A percentile compares a stretch with the other conserved stretches of the same genome.
Conservation (phyloP, 2,888 invertebrate species). For the Tillus elongatus region DNA sequence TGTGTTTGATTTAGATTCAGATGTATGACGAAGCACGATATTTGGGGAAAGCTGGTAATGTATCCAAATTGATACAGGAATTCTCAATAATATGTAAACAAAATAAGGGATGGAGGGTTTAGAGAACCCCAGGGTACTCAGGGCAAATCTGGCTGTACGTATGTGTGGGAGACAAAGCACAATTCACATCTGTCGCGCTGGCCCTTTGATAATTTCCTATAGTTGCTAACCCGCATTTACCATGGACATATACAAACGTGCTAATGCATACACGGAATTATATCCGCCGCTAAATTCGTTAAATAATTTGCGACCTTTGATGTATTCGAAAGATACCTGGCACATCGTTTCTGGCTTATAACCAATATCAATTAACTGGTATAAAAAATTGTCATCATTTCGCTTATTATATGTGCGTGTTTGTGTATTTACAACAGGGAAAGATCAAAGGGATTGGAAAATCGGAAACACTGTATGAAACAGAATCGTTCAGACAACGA, state of each 20-base stretch:
- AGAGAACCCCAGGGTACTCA: slow-evolving; percentile 22
- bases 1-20: too few relatives aligned
- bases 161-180: slow-evolving; percentile 35
- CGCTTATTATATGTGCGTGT: too few relatives aligned
- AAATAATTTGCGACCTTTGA: slow-evolving; percentile 34
- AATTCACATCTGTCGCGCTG: slow-evolving; percentile 38
- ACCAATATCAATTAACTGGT: too few relatives aligned
- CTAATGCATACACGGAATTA: slow-evolving; percentile 30
- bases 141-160: slow-evolving; percentile 27
- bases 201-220: slow-evolving; percentile 37
- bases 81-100: slow-evolving; percentile 36
- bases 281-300: slow-evolving; percentile 35
- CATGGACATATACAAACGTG: slow-evolving; percentile 32
- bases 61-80: slow-evolving; percentile 32
- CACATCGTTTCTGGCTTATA: too few relatives aligned
- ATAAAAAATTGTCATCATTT: too few relatives aligned
- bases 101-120: slow-evolving; percentile 19
- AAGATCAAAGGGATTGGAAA: too few relatives aligned
- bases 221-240: slow-evolving; percentile 32
- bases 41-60: slow-evolving; percentile 22
- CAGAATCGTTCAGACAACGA: too few relatives aligned
- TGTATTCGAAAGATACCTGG: too few relatives aligned
- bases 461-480: too few relatives aligned
- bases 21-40: too few relatives aligned
- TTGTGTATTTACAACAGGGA: too few relatives aligned